Evolutionary conservation across 2,888 invertebrate species (phyloP).

Genomic region (Micoletzkya japonica): DNA sequence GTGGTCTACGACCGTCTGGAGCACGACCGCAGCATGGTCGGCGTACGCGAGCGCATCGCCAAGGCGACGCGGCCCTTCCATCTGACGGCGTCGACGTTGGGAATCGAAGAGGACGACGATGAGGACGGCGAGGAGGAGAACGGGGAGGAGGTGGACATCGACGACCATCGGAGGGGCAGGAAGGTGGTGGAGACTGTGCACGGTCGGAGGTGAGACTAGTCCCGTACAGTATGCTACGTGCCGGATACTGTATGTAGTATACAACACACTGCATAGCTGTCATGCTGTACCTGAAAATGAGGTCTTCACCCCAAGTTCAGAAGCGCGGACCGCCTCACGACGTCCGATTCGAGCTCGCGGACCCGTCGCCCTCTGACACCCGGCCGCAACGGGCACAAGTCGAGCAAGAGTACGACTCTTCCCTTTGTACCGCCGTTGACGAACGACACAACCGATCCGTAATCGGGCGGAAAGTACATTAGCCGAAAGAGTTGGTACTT

Average conservation of each 20-base stretch:
- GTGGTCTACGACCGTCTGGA: slow-evolving; percentile 43
- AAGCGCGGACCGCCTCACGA: neutral
- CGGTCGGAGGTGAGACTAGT: too few relatives aligned
- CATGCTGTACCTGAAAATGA: neutral
- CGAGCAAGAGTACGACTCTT: neutral
- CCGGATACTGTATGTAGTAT: neutral
- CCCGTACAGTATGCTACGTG: too few relatives aligned
- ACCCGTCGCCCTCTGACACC: neutral
- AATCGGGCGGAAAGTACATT: too few relatives aligned
- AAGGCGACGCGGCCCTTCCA: slow-evolving; percentile 28
- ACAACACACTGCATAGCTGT: neutral
- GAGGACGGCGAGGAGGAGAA: neutral
- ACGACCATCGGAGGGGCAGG: neutral
- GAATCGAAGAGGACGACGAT: slow-evolving; percentile 15
- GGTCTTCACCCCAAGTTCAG: neutral
- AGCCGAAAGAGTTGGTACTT: too few relatives aligned
- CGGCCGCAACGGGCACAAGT: neutral
- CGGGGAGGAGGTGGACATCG: neutral
- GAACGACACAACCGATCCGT: too few relatives aligned
- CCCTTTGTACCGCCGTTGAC: too few relatives aligned
- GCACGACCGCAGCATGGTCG: slow-evolving; percentile 41
- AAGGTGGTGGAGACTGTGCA: neutral
- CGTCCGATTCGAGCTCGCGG: neutral
- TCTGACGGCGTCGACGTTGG: neutral
- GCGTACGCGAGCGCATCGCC: slow-evolving; percentile 31